Percentiles rank a stretch among this genome's conserved stretches.
These are phyloP conservation scores for Cryptotermes secundus DNA, from an alignment of 1,140 invertebrate genomes.

Conservation along the genomic window DNA sequence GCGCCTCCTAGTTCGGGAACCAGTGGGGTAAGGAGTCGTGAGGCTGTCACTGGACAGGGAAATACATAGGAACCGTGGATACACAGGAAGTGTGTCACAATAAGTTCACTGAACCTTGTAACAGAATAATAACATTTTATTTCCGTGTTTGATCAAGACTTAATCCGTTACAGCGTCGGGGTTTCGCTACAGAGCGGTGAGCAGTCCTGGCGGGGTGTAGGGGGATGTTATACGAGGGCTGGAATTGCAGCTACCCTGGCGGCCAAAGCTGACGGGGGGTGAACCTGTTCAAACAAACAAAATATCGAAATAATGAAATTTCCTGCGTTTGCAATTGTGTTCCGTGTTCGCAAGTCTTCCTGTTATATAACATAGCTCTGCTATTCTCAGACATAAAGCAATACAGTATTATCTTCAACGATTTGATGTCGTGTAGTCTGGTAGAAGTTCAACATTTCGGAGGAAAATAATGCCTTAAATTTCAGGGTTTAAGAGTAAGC, in stretches of 20 bases:
- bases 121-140: constrained; percentile 10
- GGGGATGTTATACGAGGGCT: background rate
- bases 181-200: background rate
- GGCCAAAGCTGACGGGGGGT: background rate
- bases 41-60: too few relatives aligned
- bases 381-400: too few relatives aligned
- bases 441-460: too few relatives aligned
- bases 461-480: too few relatives aligned
- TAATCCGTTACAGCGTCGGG: background rate
- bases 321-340: too few relatives aligned
- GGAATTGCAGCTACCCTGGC: background rate
- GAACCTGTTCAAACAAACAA: background rate
- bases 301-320: background rate
- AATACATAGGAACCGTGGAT: background rate
- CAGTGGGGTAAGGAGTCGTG: too few relatives aligned
- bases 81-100: background rate
- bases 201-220: background rate
- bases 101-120: constrained; percentile 24
- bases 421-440: too few relatives aligned
- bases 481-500: too few relatives aligned
- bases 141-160: constrained; percentile 1
- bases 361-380: too few relatives aligned
- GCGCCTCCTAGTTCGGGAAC: too few relatives aligned
- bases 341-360: too few relatives aligned
- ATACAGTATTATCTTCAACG: too few relatives aligned